Base-by-base conservation (phyloP, 2,888 invertebrate species). In the Darwinula stevensoni region DNA sequence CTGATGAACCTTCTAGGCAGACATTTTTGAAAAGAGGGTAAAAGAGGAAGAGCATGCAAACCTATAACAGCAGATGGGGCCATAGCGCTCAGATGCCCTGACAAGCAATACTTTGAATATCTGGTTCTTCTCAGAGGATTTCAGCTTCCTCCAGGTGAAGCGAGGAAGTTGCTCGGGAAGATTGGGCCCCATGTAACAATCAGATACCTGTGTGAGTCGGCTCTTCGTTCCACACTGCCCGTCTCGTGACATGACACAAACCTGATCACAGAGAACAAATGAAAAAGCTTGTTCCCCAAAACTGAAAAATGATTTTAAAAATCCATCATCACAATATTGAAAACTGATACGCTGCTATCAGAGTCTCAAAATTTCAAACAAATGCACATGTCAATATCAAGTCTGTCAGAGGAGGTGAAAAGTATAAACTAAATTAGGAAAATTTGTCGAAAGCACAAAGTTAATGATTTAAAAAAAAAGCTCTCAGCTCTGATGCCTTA, bases 31-130 rank as follows among this genome's bases (percentile, higher is more conserved):
- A n/a, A 11, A 27, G 15, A 27, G 4, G 4, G 11, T 29, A 4
- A 27, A 29, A 14, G 17, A 17, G n/a, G 12, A 26, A 9, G 6
- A 12, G 22, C 9, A 14, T 9, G 4, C 9, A 36, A 45, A 60
- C 61, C 61, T 61, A 48, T 74, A 75, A 43, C 78, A 82, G 49
- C 78, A 80, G 41, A 82, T 75, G 1, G 69, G 69, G 1, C 82
- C 82, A 43, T 78, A 78, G 33, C 78, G 56, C 47, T 82, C 76
- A 1, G 74, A 67, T 18, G 80, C 60, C 38, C 70, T 58, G 1
- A 74, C 74, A 40, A 62, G 36, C 16, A 37, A 61, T 40, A 80
- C 53, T 44, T 71, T 70, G 40, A 76, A 68, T 42, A 74, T 58
- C 52, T 67, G 69, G 41, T 62, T 62, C 14, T 65, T 66, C 31